phyloP scores from a whole-genome alignment of 2,888 invertebrate genomes.

The Synergus gifuensis region DNA sequence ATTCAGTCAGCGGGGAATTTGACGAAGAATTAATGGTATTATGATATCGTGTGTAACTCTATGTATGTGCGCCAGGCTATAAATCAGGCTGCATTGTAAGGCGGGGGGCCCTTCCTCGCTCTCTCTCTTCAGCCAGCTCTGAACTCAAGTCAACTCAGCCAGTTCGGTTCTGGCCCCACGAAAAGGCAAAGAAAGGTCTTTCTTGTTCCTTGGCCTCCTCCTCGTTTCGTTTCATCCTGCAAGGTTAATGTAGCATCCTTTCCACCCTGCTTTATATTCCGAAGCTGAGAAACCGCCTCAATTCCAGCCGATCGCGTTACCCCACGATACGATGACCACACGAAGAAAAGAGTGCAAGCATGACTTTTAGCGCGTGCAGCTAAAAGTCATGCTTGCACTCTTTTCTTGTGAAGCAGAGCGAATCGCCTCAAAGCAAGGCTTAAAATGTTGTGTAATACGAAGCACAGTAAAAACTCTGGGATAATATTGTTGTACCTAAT shows the following conservation, averaged over 20 bases:
- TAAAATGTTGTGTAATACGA: too few relatives aligned
- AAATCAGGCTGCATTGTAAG: conserved; percentile 77
- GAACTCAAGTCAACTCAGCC: conserved; percentile 78
- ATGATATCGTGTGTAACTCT: conserved; percentile 78
- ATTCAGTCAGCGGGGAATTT: conserved; percentile 78
- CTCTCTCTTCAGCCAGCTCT: conserved; percentile 45
- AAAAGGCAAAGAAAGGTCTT: conserved; percentile 58
- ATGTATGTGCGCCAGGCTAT: conserved; percentile 76
- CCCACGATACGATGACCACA: background rate
- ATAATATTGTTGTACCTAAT: too few relatives aligned
- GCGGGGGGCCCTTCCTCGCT: conserved; percentile 69
- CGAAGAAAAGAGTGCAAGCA: too few relatives aligned
- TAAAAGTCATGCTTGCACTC: background rate
- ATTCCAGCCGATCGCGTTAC: conserved; percentile 9
- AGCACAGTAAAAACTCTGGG: too few relatives aligned
- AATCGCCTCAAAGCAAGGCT: background rate
- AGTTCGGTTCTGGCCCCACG: conserved; percentile 65
- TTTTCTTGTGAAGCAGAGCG: background rate
- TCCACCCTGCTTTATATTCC: conserved; percentile 44
- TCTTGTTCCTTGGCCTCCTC: conserved; percentile 57
- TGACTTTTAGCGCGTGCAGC: background rate
- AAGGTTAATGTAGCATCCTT: conserved; percentile 48
- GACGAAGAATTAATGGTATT: conserved; percentile 78
- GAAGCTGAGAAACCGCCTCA: conserved; percentile 29
- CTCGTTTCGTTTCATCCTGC: conserved; percentile 38